A percentile compares a stretch with the other conserved stretches of the same genome.
Evolutionary conservation across 2,113 vertebrate genomes (phyloP).

Genomic region (Hystrix cristata): DNA sequence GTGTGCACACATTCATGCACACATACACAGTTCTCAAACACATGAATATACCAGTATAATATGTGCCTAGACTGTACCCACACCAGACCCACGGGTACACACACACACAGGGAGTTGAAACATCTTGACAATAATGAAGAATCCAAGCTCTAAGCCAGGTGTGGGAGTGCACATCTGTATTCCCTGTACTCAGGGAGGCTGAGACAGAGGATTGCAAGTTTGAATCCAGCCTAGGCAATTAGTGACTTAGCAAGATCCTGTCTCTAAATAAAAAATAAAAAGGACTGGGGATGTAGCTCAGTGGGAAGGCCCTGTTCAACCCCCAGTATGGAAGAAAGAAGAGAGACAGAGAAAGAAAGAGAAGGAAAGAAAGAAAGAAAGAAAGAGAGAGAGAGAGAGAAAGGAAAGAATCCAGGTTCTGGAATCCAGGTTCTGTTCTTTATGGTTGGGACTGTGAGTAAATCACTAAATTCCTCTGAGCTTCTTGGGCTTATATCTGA

Average conservation of each 20-base stretch:
- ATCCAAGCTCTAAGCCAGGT: background rate
- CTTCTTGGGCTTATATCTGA: background rate
- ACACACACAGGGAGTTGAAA: background rate
- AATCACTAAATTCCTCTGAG: background rate
- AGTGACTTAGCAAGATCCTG: background rate
- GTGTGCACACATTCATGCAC: background rate
- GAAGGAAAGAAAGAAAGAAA: background rate
- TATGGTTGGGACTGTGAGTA: no score
- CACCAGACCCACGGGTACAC: background rate
- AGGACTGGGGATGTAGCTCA: background rate
- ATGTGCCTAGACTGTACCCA: accelerated
- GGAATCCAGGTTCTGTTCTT: background rate
- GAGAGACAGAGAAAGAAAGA: no score
- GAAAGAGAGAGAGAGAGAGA: background rate
- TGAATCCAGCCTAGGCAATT: background rate
- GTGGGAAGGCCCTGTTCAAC: background rate
- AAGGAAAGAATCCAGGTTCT: background rate
- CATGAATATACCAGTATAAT: background rate
- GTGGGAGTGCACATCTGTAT: no score
- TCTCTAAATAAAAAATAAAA: background rate
- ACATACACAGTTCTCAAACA: background rate
- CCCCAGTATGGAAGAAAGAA: background rate
- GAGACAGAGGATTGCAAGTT: no score
- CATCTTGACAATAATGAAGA: background rate
- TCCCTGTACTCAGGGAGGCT: no score